Base-by-base conservation (phyloP, 2,797 vertebrate genomes). In the Amniataba percoides region DNA sequence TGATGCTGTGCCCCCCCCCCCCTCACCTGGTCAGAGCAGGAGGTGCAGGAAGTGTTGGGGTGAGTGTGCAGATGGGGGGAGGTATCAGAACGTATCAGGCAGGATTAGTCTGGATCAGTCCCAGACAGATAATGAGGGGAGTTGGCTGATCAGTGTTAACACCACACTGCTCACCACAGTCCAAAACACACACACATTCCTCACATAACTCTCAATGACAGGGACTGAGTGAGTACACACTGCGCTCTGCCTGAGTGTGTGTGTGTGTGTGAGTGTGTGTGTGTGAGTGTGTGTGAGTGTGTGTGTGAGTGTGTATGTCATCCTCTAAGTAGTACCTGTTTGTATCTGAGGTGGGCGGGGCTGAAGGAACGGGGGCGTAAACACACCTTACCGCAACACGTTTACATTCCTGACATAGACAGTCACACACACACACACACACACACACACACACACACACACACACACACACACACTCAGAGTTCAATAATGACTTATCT, bases 101-200 rank as follows among this genome's bases (percentile, higher is more conserved):
- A 0, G 68, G 57, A 73, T 77, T 52, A 64, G 45, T 2, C 1
- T 25, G 78, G 87, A 83, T 88, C 25, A 82, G 63, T 46, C 2
- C 11, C 80, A 85, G 87, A 89, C 84, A 79, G 80, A 75, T 85
- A 85, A 88, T 81, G 71, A 89, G 53, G 82, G 70, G 79, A 83
- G 81, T 63, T 68, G 84, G 69, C 62, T 12, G 45, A 78, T 87
- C 65, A 42, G 14, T 1, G 34, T 57, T 80, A 68, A 74, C 62
- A 62, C 75, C 69, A 58, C 7, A 10, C 51, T 49, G 42, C 14
- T 39, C 52, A 63, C 42, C 67, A n/a, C 46, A 62, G 57, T 75
- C 12, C 66, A 68, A 75, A 71, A 68, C 7, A 74, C 43, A 71
- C 70, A 76, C 67, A 74, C 79, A 86, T 83, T 84, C 87, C 71